These are phyloP conservation scores for Melanostoma scalare DNA, from an alignment of 2,888 invertebrate genomes.

Conservation along the genomic window DNA sequence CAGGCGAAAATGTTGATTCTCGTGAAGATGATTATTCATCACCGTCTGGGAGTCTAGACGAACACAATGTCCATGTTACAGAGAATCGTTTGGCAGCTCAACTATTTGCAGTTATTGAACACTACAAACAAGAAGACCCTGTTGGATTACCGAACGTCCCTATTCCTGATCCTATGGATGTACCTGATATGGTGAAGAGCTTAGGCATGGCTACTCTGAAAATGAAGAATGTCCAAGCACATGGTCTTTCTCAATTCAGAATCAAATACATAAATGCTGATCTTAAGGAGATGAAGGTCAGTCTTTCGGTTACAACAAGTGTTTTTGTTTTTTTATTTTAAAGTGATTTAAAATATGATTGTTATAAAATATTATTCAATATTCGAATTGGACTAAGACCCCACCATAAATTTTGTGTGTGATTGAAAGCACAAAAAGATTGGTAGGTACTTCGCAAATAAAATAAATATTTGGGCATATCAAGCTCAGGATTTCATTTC, in stretches of 20 bases:
- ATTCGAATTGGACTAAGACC: too few relatives aligned
- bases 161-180: slow-evolving; percentile 90
- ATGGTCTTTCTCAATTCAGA: slow-evolving; percentile 90
- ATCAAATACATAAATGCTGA: slow-evolving; percentile 88
- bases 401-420: too few relatives aligned
- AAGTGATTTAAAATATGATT: too few relatives aligned
- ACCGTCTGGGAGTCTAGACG: slow-evolving; percentile 74
- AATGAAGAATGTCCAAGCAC: slow-evolving; percentile 87
- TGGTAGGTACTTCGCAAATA: too few relatives aligned
- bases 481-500: too few relatives aligned
- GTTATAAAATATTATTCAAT: too few relatives aligned
- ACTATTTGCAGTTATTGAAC: slow-evolving; percentile 87
- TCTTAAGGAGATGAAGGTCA: slow-evolving; percentile 89
- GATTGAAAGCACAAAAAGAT: too few relatives aligned
- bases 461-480: too few relatives aligned
- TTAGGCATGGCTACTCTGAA: slow-evolving; percentile 87
- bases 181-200: slow-evolving; percentile 89
- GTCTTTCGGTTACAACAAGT: slow-evolving; percentile 36
- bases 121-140: slow-evolving; percentile 91
- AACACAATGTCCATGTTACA: slow-evolving; percentile 81
- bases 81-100: slow-evolving; percentile 89
- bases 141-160: slow-evolving; percentile 90
- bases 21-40: slow-evolving; percentile 59
- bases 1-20: slow-evolving; percentile 56
- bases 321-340: not conserved